Conservation (phyloP, 2,113 vertebrate genomes). For the Gadus macrocephalus region DNA sequence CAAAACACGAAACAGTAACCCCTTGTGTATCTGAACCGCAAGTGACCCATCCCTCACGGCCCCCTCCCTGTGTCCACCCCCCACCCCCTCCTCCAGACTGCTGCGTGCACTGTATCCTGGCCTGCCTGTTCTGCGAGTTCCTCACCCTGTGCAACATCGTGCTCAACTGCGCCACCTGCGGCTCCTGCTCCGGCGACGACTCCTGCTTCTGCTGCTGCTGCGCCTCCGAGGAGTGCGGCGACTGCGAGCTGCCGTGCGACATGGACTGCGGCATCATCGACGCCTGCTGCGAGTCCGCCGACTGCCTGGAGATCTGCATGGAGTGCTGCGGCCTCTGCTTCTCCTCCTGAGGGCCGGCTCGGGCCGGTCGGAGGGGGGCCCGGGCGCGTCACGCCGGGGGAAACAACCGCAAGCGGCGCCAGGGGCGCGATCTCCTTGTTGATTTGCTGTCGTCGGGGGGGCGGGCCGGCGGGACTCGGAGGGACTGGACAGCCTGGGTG, state of each 20-base stretch:
- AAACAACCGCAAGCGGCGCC: neutral
- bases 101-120: slow-evolving; percentile 97
- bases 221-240: slow-evolving; percentile 86
- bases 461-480: neutral
- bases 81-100: slow-evolving; percentile 81
- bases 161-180: slow-evolving; percentile 94
- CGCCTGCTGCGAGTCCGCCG: slow-evolving; percentile 96
- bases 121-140: slow-evolving; percentile 98
- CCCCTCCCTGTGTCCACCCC: neutral
- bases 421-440: slow-evolving; percentile 29
- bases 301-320: slow-evolving; percentile 99
- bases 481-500: neutral
- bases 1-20: too few species aligned
- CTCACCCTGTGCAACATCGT: slow-evolving; percentile 95
- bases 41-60: neutral
- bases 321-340: slow-evolving; percentile 99
- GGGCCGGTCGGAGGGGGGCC: neutral
- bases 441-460: slow-evolving; percentile 19
- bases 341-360: slow-evolving; percentile 80
- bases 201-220: slow-evolving; percentile 96
- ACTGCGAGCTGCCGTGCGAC: slow-evolving; percentile 96
- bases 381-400: slow-evolving; percentile 5
- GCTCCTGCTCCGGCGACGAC: slow-evolving; percentile 89
- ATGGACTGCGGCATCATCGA: slow-evolving; percentile 99
- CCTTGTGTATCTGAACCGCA: too few species aligned